Evolutionary conservation across 2,113 vertebrate genomes (phyloP).

Genomic region (Rhodinocichla rosea): DNA sequence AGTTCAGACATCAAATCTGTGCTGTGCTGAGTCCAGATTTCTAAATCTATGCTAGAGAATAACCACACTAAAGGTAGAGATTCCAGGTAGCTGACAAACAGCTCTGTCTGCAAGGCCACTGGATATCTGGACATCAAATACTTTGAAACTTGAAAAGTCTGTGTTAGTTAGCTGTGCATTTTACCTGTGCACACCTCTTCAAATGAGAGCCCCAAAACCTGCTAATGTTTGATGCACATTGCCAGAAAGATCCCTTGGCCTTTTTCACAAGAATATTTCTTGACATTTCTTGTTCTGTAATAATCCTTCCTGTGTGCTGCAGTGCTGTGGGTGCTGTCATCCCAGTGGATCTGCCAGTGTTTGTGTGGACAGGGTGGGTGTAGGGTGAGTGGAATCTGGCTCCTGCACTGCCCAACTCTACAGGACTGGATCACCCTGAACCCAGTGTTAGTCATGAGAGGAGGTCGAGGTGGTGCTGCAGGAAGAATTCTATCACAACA

Average conservation of each 20-base stretch:
- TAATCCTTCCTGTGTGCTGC: not conserved
- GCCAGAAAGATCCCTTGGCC: not conserved
- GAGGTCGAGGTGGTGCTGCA: not conserved
- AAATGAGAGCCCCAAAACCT: not conserved
- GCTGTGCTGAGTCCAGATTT: not conserved
- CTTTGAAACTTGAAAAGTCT: not conserved
- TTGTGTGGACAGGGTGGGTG: not conserved
- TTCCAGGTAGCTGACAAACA: not conserved
- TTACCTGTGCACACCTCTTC: not conserved
- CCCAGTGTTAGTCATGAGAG: not conserved
- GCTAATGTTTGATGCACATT: not conserved
- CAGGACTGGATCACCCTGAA: not conserved
- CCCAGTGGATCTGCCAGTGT: rapidly evolving
- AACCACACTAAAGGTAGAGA: rapidly evolving
- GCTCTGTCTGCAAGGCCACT: not conserved
- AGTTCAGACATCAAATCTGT: not conserved
- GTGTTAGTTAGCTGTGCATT: not conserved
- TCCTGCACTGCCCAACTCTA: not conserved
- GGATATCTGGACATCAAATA: not conserved
- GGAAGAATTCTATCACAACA: not conserved
- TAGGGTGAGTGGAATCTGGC: not conserved
- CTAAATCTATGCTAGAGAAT: not conserved
- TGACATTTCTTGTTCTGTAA: not conserved
- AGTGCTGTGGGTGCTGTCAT: not conserved
- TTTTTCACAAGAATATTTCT: not conserved